These are phyloP conservation scores for Ceraclea dissimilis DNA, from an alignment of 2,888 invertebrate genomes.

Conservation along the genomic window DNA sequence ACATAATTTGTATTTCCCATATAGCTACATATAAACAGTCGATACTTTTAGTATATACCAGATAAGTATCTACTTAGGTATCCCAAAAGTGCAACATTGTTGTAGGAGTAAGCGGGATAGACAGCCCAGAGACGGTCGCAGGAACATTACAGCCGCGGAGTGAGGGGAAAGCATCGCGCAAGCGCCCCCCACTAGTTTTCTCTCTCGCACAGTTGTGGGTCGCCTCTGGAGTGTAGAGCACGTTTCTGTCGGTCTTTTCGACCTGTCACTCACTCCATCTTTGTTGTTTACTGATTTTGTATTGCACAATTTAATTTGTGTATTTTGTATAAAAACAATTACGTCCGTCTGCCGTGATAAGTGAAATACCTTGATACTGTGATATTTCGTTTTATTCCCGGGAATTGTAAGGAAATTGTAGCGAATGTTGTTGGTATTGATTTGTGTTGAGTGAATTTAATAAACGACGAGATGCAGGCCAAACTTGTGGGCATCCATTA, in stretches of 20 bases:
- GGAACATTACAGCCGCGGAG: slow-evolving; percentile 2
- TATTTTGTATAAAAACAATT: not conserved
- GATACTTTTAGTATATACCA: no score
- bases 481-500: slow-evolving; percentile 55
- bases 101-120: not conserved
- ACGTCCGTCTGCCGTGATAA: slow-evolving; percentile 25
- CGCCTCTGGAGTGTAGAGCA: slow-evolving; percentile 31
- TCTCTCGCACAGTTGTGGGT: slow-evolving; percentile 33
- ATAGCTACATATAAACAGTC: no score
- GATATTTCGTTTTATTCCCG: not conserved
- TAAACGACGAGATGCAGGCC: slow-evolving; percentile 44
- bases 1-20: no score
- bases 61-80: no score
- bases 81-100: not conserved
- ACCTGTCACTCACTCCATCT: slow-evolving; percentile 8
- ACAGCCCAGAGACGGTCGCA: not conserved
- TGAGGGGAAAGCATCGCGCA: slow-evolving; percentile 9
- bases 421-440: slow-evolving; percentile 1
- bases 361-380: slow-evolving; percentile 1
- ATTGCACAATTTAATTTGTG: not conserved
- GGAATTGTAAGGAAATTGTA: not conserved
- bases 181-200: slow-evolving; percentile 28
- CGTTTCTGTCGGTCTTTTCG: slow-evolving; percentile 17
- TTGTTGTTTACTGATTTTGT: slow-evolving; percentile 1
- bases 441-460: not conserved